Percentiles rank a stretch among this genome's conserved stretches.
Conservation (phyloP, 2,888 invertebrate species). For the Perizoma affinitatum region DNA sequence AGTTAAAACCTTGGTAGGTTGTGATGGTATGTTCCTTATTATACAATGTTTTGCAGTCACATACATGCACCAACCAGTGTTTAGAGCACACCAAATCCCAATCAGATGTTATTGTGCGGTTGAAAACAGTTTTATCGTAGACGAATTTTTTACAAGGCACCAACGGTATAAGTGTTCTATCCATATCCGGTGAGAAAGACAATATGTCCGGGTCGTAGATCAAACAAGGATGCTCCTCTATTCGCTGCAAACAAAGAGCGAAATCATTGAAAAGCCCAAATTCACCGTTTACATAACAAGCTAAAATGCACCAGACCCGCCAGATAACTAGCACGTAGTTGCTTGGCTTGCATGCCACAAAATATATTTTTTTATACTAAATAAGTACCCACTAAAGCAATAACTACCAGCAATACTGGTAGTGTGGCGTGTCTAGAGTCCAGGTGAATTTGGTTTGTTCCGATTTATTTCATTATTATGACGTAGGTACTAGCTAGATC, state of each 20-base stretch:
- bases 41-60: slow-evolving; percentile 5
- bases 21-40: too few species aligned
- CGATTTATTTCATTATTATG: too few species aligned
- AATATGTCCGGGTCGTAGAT: slow-evolving; percentile 73
- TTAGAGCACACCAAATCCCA: slow-evolving; percentile 86
- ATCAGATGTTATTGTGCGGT: slow-evolving; percentile 86
- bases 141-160: slow-evolving; percentile 67
- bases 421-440: too few species aligned
- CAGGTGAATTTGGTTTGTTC: too few species aligned
- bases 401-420: too few species aligned
- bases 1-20: not conserved
- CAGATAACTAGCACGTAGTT: too few species aligned
- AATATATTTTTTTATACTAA: too few species aligned
- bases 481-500: too few species aligned
- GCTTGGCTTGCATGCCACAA: too few species aligned
- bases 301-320: too few species aligned
- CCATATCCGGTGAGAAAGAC: slow-evolving; percentile 48
- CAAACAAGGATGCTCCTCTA: slow-evolving; percentile 69
- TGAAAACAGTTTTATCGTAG: slow-evolving; percentile 84
- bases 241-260: slow-evolving; percentile 50
- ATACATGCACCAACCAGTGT: slow-evolving; percentile 80
- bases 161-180: slow-evolving; percentile 60
- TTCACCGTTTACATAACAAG: not conserved
- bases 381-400: too few species aligned
- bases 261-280: not conserved